Conservation (phyloP, 2,797 vertebrate genomes). For the Tragelaphus oryx region DNA sequence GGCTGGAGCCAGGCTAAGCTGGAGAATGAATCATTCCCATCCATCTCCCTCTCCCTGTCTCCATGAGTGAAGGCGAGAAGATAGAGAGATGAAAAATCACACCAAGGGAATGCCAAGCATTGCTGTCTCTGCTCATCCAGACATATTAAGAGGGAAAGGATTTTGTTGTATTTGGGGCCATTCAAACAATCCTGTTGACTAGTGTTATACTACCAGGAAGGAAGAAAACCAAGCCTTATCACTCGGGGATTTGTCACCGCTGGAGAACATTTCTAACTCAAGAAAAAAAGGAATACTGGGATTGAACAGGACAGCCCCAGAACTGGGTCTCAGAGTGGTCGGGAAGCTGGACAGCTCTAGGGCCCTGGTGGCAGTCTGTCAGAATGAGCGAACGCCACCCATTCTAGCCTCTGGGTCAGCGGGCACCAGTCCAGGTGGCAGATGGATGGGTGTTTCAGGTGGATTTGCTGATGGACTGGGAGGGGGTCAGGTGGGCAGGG, state of each 20-base stretch:
- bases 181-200: not conserved
- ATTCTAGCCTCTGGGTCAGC: not conserved
- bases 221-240: not conserved
- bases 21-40: not conserved
- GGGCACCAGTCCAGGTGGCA: not conserved
- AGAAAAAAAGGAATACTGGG: not conserved
- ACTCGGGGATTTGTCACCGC: not conserved
- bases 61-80: not conserved
- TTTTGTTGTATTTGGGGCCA: not conserved
- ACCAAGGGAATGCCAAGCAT: rapidly evolving
- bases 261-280: not conserved
- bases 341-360: not conserved
- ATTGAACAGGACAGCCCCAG: not conserved
- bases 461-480: not conserved
- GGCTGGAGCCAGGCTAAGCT: not conserved
- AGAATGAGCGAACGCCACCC: rapidly evolving
- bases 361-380: not conserved
- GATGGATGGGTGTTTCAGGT: not conserved
- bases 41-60: not conserved
- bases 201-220: not conserved
- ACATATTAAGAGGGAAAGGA: not conserved
- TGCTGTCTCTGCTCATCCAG: not conserved
- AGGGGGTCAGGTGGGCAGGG: not conserved
- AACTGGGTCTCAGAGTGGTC: not conserved
- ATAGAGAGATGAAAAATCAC: not conserved